Evolutionary conservation across 1,140 invertebrate genomes (phyloP).

Genomic region (Chironomus tepperi): DNA sequence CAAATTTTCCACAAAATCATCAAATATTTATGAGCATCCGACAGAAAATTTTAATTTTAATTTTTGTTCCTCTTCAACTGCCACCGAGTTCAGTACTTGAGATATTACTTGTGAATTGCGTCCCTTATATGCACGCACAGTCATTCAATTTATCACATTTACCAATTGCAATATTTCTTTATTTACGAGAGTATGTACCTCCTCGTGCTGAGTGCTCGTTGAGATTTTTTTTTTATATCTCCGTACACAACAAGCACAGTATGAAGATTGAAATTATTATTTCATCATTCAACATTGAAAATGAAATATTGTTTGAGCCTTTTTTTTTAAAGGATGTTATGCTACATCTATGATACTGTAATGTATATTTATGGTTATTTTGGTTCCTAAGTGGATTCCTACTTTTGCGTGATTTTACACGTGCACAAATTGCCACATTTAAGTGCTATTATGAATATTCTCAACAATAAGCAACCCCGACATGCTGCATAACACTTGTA

Average conservation of each 20-base stretch:
- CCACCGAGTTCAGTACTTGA: neutral
- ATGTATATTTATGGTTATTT: too few relatives aligned
- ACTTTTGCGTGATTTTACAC: too few relatives aligned
- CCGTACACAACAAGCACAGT: too few relatives aligned
- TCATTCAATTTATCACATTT: neutral
- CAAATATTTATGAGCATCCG: conserved; percentile 17
- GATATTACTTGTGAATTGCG: neutral
- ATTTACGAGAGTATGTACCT: neutral
- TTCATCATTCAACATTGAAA: too few relatives aligned
- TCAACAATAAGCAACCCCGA: too few relatives aligned
- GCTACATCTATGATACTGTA: too few relatives aligned
- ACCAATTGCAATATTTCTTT: neutral
- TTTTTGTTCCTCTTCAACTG: neutral
- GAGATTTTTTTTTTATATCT: neutral
- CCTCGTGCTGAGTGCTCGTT: neutral
- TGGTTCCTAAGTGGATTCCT: too few relatives aligned
- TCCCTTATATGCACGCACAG: neutral
- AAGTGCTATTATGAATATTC: too few relatives aligned
- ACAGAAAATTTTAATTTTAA: neutral
- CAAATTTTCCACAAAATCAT: neutral
- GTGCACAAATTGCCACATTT: too few relatives aligned
- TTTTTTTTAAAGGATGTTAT: too few relatives aligned
- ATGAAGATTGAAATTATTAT: too few relatives aligned
- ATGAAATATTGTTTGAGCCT: too few relatives aligned
- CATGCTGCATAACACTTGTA: neutral